Percentiles rank a stretch among this genome's conserved stretches.
Conservation (phyloP, 2,888 invertebrate genomes). For the Leptothorax acervorum region DNA sequence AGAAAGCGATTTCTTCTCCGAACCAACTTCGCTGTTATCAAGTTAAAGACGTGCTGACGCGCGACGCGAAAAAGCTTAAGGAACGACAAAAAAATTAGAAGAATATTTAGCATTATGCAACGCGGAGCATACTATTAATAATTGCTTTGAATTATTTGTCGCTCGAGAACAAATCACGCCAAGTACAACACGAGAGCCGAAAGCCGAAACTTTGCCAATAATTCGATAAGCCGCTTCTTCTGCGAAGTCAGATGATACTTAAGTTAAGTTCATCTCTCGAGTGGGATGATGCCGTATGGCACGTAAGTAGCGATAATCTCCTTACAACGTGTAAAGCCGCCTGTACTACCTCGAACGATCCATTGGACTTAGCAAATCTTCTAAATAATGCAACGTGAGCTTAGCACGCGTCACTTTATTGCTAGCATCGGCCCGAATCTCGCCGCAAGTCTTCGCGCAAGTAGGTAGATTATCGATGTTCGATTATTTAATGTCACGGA, state of each 20-base stretch:
- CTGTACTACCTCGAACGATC: conserved; percentile 39
- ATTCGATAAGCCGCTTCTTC: conserved; percentile 38
- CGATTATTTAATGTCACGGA: neutral
- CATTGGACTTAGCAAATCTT: conserved; percentile 36
- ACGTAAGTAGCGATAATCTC: conserved; percentile 48
- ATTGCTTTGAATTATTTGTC: conserved; percentile 26
- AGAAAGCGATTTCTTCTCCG: neutral
- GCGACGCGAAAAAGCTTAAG: neutral
- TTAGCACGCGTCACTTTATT: conserved; percentile 21
- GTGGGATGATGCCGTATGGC: neutral
- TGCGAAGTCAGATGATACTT: conserved; percentile 21
- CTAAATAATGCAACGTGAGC: conserved; percentile 40
- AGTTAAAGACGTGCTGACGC: neutral
- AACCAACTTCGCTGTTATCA: conserved; percentile 1
- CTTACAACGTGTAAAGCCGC: conserved; percentile 48
- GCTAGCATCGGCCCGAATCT: neutral
- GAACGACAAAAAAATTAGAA: conserved; percentile 7
- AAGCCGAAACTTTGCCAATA: conserved; percentile 20
- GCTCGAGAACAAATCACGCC: neutral
- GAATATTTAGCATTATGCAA: conserved; percentile 4
- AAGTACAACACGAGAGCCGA: neutral
- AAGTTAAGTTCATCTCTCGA: conserved; percentile 33
- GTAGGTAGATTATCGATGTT: conserved; percentile 27
- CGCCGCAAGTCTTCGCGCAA: conserved; percentile 1
- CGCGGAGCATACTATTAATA: conserved; percentile 12